Percentiles rank a stretch among this genome's conserved stretches.
Conservation (phyloP, 2,888 invertebrate genomes). For the Teleiodes luculella region DNA sequence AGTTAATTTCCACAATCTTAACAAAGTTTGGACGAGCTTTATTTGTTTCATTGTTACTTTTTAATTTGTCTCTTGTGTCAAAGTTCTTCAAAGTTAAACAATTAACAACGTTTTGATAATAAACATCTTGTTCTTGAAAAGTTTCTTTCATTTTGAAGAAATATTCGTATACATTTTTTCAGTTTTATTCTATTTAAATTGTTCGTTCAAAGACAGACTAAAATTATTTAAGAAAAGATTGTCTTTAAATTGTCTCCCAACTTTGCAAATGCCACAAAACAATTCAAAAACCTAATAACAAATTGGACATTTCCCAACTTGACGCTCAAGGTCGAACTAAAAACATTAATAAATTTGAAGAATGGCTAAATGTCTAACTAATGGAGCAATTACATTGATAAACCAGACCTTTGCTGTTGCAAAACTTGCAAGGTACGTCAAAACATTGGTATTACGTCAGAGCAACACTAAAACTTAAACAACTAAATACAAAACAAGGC, state of each 20-base stretch:
- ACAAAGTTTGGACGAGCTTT: constrained; percentile 4
- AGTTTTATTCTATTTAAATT: not conserved
- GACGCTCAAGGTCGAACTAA: constrained; percentile 62
- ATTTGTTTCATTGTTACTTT: constrained; percentile 9
- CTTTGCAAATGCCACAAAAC: constrained; percentile 28
- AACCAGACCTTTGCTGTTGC: constrained; percentile 57
- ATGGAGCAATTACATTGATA: constrained; percentile 70
- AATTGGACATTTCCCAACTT: constrained; percentile 40
- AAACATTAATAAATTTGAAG: constrained; percentile 63
- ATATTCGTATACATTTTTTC: constrained; percentile 4
- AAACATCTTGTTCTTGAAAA: not conserved
- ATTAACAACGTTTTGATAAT: constrained; percentile 10
- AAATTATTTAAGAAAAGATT: not conserved
- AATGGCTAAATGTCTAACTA: constrained; percentile 76
- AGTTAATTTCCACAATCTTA: not conserved
- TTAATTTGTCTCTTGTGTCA: constrained; percentile 4
- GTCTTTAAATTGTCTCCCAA: constrained; percentile 17
- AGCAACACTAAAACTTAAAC: constrained; percentile 15
- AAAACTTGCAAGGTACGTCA: constrained; percentile 23
- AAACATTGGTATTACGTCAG: constrained; percentile 20
- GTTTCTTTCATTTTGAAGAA: not conserved
- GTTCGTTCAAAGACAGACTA: not conserved
- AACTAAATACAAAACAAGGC: constrained; percentile 25
- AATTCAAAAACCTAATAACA: constrained; percentile 48
- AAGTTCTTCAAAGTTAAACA: constrained; percentile 9